Evolutionary conservation across 2,797 vertebrate genomes (phyloP), one percentile per base, ranked within the genome.

Genomic region (Hyperoplus lanceolatus): DNA sequence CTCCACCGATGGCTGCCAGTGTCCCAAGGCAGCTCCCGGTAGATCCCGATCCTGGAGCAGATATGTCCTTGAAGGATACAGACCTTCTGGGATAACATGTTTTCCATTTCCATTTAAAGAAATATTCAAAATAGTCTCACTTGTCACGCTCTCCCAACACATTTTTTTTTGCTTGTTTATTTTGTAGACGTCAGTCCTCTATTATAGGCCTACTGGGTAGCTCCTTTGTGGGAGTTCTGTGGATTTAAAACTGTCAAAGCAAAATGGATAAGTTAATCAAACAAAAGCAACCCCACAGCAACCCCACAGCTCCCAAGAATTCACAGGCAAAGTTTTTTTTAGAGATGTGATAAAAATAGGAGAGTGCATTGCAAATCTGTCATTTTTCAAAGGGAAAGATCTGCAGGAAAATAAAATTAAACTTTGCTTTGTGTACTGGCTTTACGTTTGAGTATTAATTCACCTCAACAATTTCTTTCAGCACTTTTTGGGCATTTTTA

Each of bases 11-110:
- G 3, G 3, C 64, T 6, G 55, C 2, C n/a, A 56, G 13, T 13
- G 29, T 29, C 29, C 75, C 81, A 0, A 36, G 65, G 0, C 1
- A 56, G 1, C 50, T 45, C 0, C 0, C 41, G 0, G 2, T 13
- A 16, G 53, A 63, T 4, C 18, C 7, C 45, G 1, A 4, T n/a
- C 67, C 70, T 4, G 0, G 39, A 21, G 49, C 3, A 1, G 71
- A 75, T 0, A 39, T 36, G 11, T 16, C 1, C 12, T 74, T 95
- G 4, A 69, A 2, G 0, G 86, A 95, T 58, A 8, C 0, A 65
- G 94, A 95, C 79, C 79, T 95, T 75, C 0, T 61, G 39, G 74
- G 2, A 16, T 93, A 46, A 69, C 29, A 29, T 8, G 6, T 51
- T n/a, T n/a, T 10, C 38, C 61, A 59, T 56, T 65, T 6, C 29